Evolutionary conservation across 1,140 invertebrate genomes (phyloP), one percentile per base, ranked within the genome.

Genomic region (Chymomyza costata): DNA sequence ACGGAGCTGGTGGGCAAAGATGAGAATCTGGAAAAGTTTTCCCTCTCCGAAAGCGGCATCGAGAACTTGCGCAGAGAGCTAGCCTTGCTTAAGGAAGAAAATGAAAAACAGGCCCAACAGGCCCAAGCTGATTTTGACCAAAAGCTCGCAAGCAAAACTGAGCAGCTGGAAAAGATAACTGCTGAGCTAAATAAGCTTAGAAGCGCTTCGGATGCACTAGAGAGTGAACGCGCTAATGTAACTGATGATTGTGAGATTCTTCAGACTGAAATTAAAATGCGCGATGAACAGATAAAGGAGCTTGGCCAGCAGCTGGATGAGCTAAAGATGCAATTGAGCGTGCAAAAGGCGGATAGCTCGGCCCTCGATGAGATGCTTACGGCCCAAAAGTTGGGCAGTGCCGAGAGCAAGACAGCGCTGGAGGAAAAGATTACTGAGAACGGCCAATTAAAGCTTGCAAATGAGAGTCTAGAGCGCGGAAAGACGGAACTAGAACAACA

Each of bases 351-450:
- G 0, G 83, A 85, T 28, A 82, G 53, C 16, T 66, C 82, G 1
- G 81, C 87, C 8, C 38, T 87, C 2, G 78, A 85, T 18, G 82
- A 87, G 19, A 54, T 84, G 55, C 65, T 82, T 0, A 67, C 65
- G 6, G 10, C 45, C n/a, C 68, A 83, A 10, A 49, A 70, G 13
- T 25, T 35, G 0, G 59, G 49, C 1, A 54, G 39, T 14, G 41
- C 14, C 6, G 34, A 39, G 25, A 58, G 13, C 38, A 67, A 52
- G 21, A 46, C 30, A 52, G 34, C 0, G 16, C 28, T 81, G 1
- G 39, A 73, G 17, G 31, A 62, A 15, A 15, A 59, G 13, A 6
- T 43, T 1, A 15, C 25, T n/a, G 51, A 64, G 18, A 19, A 31
- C 3, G 25, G 40, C n/a, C 46, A 65, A 25, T 46, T 65, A 0